phyloP scores from a whole-genome alignment of 2,113 vertebrate species.

The Phycodurus eques region DNA sequence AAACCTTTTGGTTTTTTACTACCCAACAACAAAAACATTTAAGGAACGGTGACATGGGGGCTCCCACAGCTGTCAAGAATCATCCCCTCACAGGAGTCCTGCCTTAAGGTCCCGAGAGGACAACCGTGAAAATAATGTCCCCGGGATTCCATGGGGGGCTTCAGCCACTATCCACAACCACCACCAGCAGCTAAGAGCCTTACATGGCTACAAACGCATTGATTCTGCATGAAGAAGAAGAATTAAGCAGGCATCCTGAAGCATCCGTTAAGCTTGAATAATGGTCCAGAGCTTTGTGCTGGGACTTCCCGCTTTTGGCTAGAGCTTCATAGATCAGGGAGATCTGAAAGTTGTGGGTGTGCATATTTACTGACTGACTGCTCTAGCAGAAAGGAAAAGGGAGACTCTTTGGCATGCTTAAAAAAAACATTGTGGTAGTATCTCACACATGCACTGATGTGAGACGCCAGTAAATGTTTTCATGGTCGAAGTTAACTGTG shows the following conservation, averaged over 20 bases:
- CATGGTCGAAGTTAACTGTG: slow-evolving; percentile 8
- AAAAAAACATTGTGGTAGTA: not conserved
- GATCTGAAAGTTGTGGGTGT: slow-evolving; percentile 28
- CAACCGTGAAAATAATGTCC: slow-evolving; percentile 56
- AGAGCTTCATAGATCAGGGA: slow-evolving; percentile 37
- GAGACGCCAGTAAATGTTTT: not conserved
- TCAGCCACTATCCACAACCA: not conserved
- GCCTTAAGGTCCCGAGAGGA: slow-evolving; percentile 35
- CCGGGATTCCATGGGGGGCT: slow-evolving; percentile 31
- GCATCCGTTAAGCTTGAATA: slow-evolving; percentile 45
- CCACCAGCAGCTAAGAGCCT: not conserved
- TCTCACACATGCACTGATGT: slow-evolving; percentile 19
- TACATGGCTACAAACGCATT: slow-evolving; percentile 45
- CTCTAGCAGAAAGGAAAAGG: slow-evolving; percentile 9
- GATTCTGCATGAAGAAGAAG: slow-evolving; percentile 61
- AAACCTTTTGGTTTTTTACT: slow-evolving; percentile 1
- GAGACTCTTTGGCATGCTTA: not conserved
- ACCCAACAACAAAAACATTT: slow-evolving; percentile 9
- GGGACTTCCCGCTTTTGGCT: slow-evolving; percentile 31
- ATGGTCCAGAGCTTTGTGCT: slow-evolving; percentile 25
- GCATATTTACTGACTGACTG: slow-evolving; percentile 13
- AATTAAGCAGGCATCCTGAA: slow-evolving; percentile 58
- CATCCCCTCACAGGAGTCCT: slow-evolving; percentile 52
- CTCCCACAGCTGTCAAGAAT: slow-evolving; percentile 59
- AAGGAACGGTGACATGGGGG: slow-evolving; percentile 39